Evolutionary conservation across 1,140 invertebrate genomes (phyloP).

Genomic region (Cheumatopsyche charites): DNA sequence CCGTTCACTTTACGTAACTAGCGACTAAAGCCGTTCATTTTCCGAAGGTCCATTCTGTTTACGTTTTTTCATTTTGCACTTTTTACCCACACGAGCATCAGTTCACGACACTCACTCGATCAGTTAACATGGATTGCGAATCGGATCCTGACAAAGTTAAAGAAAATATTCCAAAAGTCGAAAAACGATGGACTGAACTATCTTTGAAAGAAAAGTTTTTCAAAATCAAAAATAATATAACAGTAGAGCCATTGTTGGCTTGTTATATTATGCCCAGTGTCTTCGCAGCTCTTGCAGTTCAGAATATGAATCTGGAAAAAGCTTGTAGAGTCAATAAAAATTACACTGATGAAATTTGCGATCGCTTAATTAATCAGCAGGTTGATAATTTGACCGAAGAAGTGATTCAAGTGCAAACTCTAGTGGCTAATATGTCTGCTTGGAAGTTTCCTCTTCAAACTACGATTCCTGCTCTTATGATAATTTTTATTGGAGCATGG

Average conservation of each 20-base stretch:
- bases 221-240: conserved; percentile 55
- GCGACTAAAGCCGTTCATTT: background rate
- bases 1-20: no score
- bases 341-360: conserved; percentile 61
- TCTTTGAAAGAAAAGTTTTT: conserved; percentile 22
- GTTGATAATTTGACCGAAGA: conserved; percentile 55
- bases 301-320: conserved; percentile 68
- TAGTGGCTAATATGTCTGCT: conserved; percentile 62
- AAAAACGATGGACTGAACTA: background rate
- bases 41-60: conserved; percentile 2
- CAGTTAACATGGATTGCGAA: conserved; percentile 18
- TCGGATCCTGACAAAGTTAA: background rate
- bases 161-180: background rate
- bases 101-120: conserved; percentile 20
- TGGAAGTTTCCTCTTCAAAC: conserved; percentile 65
- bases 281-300: conserved; percentile 59
- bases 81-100: background rate
- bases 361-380: conserved; percentile 57
- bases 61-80: background rate
- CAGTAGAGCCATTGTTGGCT: conserved; percentile 63
- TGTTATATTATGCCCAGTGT: conserved; percentile 62
- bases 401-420: conserved; percentile 60
- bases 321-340: conserved; percentile 64
- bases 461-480: conserved; percentile 61
- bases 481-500: conserved; percentile 68